Base-by-base conservation (phyloP, 2,888 invertebrate species). In the Barypeithes pellucidus region DNA sequence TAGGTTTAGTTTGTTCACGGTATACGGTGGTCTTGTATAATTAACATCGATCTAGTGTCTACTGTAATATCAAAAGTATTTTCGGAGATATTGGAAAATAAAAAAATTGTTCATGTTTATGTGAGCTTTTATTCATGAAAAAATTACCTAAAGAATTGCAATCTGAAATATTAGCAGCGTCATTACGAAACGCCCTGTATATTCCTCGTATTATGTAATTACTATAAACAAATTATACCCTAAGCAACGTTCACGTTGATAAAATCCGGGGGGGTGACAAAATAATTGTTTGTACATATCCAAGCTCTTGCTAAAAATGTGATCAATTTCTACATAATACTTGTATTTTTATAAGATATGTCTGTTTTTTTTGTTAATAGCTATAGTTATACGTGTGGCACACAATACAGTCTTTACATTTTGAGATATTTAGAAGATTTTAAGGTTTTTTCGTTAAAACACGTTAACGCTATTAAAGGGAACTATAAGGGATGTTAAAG, bases 301-400 rank as follows among this genome's bases (percentile, higher is more conserved):
- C 36, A 11, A 11, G 54, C 29, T 57, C 16, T 16, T 57, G 29
- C 33, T 16, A 57, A 57, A 57, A 57, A 57, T 57, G 54, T 57
- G 54, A 57, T 57, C 54, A 57, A 33, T 57, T 57, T 57, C 54
- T 57, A 57, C 54, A 57, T 57, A 52, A 33, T n/a, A 57, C 18
- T 16, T 29, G 61, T 61, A 61, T 61, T 61, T 61, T 61, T 43
- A 61, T 61, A 61, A n/a, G 24, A 24, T 45, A 45, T 14, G 22
- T 60, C 24, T 41, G 33, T 60, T 22, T 39, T 22, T 60, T 12
- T 45, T 61, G 29, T 22, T 43, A 43, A 16, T 50, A n/a, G 11
- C 50, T 22, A 22, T 3, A 24, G 4, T n/a, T 39, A 39, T 12
- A 33, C 4, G 5, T 8, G 39, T 0, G 9, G 3, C 12, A 39